Conservation (phyloP, 2,888 invertebrate species). For the Cosmopolites sordidus region DNA sequence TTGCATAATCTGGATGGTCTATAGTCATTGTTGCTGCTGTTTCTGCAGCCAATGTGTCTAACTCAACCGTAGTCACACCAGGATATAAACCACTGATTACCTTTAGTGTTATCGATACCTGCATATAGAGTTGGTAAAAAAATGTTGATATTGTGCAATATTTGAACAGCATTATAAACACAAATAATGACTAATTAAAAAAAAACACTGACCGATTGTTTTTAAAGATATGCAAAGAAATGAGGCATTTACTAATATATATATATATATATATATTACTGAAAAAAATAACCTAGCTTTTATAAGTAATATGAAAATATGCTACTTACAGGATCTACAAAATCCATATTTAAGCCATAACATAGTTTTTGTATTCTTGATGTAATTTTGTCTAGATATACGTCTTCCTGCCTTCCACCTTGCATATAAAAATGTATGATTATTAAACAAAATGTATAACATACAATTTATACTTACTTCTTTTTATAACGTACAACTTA, state of each 20-base stretch:
- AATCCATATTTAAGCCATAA: conserved; percentile 93
- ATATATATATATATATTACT: no score
- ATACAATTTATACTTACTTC: conserved; percentile 44
- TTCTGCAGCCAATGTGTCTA: conserved; percentile 97
- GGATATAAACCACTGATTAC: conserved; percentile 93
- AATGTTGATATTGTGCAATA: no score
- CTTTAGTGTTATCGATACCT: conserved; percentile 70
- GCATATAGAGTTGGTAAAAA: no score
- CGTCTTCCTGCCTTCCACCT: conserved; percentile 88
- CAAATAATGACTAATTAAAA: no score
- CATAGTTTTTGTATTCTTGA: conserved; percentile 92
- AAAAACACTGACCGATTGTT: no score
- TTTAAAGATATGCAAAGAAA: no score
- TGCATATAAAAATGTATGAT: conserved; percentile 19
- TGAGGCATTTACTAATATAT: no score
- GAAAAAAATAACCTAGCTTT: no score
- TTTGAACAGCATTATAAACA: no score
- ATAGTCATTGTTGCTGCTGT: conserved; percentile 98
- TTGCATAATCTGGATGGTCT: conserved; percentile 94
- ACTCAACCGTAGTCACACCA: conserved; percentile 93
- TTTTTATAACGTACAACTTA: conserved; percentile 52
- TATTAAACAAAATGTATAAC: background rate
- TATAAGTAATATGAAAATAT: no score
- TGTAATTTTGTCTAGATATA: conserved; percentile 97
- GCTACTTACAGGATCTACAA: conserved; percentile 92